Percentiles rank a stretch among this genome's conserved stretches.
Conservation (phyloP, 2,888 invertebrate species). For the Holacanthella duospinosa region DNA sequence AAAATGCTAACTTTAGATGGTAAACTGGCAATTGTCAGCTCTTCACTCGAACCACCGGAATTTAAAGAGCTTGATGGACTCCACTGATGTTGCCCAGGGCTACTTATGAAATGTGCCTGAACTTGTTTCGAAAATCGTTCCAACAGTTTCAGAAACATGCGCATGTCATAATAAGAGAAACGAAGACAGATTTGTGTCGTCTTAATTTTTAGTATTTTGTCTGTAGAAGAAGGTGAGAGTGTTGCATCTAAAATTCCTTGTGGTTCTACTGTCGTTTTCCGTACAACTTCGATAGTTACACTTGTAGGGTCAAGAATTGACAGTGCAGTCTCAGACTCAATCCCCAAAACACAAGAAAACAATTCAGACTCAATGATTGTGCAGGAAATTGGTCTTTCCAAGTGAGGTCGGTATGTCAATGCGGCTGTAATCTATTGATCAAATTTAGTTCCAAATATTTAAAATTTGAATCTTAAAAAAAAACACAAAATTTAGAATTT, state of each 20-base stretch:
- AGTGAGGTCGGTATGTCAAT: conserved; percentile 61
- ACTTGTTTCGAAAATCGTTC: conserved; percentile 52
- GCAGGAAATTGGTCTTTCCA: conserved; percentile 69
- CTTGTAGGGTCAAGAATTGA: conserved; percentile 90
- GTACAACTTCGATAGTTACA: conserved; percentile 57
- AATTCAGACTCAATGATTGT: conserved; percentile 79
- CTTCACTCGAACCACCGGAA: too few relatives aligned
- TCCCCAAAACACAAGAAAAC: conserved; percentile 80
- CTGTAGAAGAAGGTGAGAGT: conserved; percentile 29
- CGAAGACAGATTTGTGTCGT: conserved; percentile 62
- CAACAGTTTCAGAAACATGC: conserved; percentile 79
- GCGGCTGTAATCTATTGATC: conserved; percentile 69
- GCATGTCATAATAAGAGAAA: conserved; percentile 84
- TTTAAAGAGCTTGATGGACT: too few relatives aligned
- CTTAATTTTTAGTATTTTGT: conserved; percentile 47
- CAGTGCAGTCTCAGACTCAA: conserved; percentile 84
- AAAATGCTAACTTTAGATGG: too few relatives aligned
- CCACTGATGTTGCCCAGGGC: neutral
- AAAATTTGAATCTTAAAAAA: neutral
- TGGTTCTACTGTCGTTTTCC: conserved; percentile 32
- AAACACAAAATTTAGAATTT: conserved; percentile 9
- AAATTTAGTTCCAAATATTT: conserved; percentile 7
- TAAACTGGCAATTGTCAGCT: too few relatives aligned
- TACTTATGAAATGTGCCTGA: conserved; percentile 20
- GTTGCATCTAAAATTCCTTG: conserved; percentile 38